phyloP scores from a whole-genome alignment of 2,797 vertebrate species.

The Podargus strigoides region DNA sequence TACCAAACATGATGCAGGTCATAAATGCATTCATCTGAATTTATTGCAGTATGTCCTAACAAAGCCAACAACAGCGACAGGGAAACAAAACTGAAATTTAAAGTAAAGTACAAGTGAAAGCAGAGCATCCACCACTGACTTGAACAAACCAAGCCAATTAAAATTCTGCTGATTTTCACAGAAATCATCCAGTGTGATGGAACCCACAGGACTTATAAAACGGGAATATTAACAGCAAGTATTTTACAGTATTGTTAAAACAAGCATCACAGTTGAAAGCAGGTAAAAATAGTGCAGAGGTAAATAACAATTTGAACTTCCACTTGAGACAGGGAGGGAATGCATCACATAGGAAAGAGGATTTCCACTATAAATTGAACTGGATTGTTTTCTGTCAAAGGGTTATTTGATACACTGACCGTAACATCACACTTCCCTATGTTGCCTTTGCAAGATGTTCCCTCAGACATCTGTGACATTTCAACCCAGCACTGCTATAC shows the following conservation, averaged over 20 bases:
- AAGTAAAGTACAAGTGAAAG: constrained; percentile 1
- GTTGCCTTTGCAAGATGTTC: not conserved
- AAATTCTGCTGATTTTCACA: constrained; percentile 37
- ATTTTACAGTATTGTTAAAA: not conserved
- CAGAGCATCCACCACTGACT: not conserved
- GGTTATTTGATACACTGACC: not conserved
- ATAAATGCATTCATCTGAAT: constrained; percentile 49
- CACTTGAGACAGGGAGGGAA: not conserved
- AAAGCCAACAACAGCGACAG: constrained; percentile 14
- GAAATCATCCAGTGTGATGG: not conserved
- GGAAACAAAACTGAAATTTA: constrained; percentile 10
- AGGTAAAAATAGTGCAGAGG: not conserved
- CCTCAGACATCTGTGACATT: not conserved
- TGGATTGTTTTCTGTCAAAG: not conserved
- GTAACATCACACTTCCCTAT: no score
- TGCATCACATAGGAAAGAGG: not conserved
- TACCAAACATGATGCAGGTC: constrained; percentile 41
- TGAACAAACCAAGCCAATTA: not conserved
- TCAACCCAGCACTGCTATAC: not conserved
- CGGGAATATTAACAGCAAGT: not conserved
- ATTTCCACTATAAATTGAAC: not conserved
- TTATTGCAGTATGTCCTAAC: not conserved
- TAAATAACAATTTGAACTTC: not conserved
- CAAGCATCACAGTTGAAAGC: not conserved
- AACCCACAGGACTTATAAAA: not conserved